Evolutionary conservation across 1,140 invertebrate species (phyloP).

Genomic region (Ganaspis sp.): DNA sequence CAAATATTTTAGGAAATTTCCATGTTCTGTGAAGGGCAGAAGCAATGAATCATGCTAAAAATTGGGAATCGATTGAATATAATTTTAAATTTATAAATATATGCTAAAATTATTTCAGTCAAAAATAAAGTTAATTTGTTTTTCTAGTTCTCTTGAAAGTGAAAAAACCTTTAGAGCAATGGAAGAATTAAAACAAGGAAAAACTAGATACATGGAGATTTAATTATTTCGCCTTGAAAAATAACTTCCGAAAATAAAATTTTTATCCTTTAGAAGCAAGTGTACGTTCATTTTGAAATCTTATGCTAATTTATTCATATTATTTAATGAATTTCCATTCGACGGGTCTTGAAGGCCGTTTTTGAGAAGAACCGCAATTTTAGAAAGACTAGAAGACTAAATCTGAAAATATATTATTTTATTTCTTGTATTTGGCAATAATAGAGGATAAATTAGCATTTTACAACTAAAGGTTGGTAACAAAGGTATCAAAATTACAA

Average conservation of each 20-base stretch:
- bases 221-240: not conserved
- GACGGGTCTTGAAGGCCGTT: not conserved
- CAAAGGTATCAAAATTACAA: too few species aligned
- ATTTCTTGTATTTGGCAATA: not conserved
- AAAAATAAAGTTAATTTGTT: too few species aligned
- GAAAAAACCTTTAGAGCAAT: too few species aligned
- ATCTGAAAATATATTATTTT: not conserved
- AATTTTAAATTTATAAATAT: not conserved
- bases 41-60: not conserved
- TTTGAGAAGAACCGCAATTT: conserved; percentile 10
- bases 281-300: not conserved
- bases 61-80: not conserved
- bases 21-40: not conserved
- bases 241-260: conserved; percentile 7
- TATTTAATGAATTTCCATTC: not conserved
- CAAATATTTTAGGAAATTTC: not conserved
- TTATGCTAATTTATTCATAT: conserved; percentile 1
- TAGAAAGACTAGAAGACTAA: not conserved
- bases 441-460: too few species aligned
- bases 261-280: not conserved
- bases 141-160: too few species aligned
- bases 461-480: too few species aligned
- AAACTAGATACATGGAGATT: too few species aligned
- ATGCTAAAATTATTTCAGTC: not conserved
- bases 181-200: too few species aligned